A percentile compares a stretch with the other conserved stretches of the same genome.
phyloP scores from a whole-genome alignment of 2,797 vertebrate species.

The Enteromius trimaculatus region DNA sequence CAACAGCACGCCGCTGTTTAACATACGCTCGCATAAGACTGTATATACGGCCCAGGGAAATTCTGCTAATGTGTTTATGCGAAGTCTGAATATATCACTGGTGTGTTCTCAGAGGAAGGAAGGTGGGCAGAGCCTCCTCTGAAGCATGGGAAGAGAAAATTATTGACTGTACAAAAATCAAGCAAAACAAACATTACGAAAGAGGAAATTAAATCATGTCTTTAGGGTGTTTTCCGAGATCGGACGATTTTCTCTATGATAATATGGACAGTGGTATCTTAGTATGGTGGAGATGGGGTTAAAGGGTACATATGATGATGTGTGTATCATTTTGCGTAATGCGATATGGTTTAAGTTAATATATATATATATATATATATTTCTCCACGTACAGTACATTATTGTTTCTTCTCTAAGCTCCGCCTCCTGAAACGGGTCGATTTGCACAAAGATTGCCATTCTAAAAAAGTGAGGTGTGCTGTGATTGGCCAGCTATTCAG shows the following conservation, averaged over 20 bases:
- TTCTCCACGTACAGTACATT: too few relatives aligned
- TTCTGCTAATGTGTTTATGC: conserved; percentile 4
- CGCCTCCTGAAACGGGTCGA: too few relatives aligned
- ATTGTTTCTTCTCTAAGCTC: too few relatives aligned
- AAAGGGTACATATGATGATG: too few relatives aligned
- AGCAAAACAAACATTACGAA: neutral
- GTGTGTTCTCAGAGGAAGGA: neutral
- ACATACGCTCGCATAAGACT: neutral
- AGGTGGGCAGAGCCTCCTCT: neutral
- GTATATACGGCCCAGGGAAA: conserved; percentile 1
- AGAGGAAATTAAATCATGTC: neutral
- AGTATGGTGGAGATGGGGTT: neutral
- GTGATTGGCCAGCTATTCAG: too few relatives aligned
- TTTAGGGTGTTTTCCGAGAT: neutral
- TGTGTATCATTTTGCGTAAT: too few relatives aligned
- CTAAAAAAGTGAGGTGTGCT: too few relatives aligned
- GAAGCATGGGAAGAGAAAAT: conserved; percentile 1
- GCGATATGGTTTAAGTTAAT: too few relatives aligned
- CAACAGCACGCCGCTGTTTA: conserved; percentile 59
- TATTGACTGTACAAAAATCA: neutral
- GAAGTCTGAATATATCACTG: neutral
- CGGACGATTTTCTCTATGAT: neutral
- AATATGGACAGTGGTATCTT: neutral
- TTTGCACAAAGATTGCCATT: too few relatives aligned
- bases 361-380: too few relatives aligned